Conservation (phyloP, 1,140 invertebrate species). For the Pogonomyrmex californicus region DNA sequence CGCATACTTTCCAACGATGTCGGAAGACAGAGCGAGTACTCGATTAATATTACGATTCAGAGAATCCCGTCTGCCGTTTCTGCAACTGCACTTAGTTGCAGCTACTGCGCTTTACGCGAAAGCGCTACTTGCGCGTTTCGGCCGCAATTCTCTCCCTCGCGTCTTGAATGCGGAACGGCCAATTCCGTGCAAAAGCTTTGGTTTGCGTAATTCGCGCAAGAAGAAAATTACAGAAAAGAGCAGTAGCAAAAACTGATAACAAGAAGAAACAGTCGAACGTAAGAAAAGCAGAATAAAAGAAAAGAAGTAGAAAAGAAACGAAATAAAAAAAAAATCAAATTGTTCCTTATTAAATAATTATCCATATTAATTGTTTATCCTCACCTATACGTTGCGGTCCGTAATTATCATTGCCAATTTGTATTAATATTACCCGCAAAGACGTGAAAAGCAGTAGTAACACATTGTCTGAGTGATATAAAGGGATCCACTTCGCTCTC, state of each 20-base stretch:
- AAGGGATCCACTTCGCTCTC: background rate
- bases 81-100: constrained; percentile 31
- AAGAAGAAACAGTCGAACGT: background rate
- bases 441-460: background rate
- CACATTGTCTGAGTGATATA: background rate
- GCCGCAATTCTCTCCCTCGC: constrained; percentile 21
- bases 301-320: background rate
- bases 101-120: constrained; percentile 22
- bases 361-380: too few relatives aligned
- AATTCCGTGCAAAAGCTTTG: constrained; percentile 30
- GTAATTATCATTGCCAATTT: background rate
- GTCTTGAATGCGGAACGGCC: constrained; percentile 21
- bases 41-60: constrained; percentile 48
- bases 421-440: background rate
- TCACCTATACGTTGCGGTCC: too few relatives aligned
- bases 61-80: constrained; percentile 24
- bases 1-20: background rate
- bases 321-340: background rate
- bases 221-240: background rate
- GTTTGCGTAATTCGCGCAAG: background rate
- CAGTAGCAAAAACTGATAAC: background rate
- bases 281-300: constrained; percentile 8
- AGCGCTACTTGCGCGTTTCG: background rate
- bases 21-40: background rate
- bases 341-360: background rate